Base-by-base conservation (phyloP, 53 echinoderm and acorn worm species). In the Actinopyga echinites region DNA sequence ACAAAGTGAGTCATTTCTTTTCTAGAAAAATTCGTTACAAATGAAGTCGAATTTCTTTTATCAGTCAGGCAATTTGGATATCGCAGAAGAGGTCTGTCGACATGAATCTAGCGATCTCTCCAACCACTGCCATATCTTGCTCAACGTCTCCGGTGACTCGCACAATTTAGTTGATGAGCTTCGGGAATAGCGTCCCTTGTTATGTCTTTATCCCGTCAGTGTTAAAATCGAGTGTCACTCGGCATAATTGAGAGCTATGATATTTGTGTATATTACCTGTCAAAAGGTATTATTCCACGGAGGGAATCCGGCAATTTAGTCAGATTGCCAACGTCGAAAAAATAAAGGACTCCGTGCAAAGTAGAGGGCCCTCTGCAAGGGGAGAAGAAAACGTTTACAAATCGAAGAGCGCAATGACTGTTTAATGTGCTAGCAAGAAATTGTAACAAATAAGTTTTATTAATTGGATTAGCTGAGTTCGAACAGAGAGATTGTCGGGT, bases 231-330 rank as follows among this genome's bases (percentile, higher is more conserved):
- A 80, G 62, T 33, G 63, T 80, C 61, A 80, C 81, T 80, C 26
- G 81, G 21, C 38, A 44, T 80, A 80, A 80, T 80, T 80, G 81
- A 61, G 63, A 36, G 81, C 81, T 80, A 80, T 80, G 81, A 80
- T 80, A 80, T 59, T 38, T 80, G 81, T 80, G 81, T 80, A 80
- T 80, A 80, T 80, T 61, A 80, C 60, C 81, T 80, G 81, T 80
- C 81, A 80, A 80, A 38, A n/a, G 22, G 81, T 62, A 80, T 80
- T 80, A 80, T 80, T 80, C 81, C 81, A 80, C 81, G 60, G 81
- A 80, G 81, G 60, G 81, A 60, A n/a, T 38, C 37, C 40, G 81
- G 22, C 81, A 80, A 57, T 80, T 80, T 80, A 80, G 36, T 28
- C 60, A 80, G 81, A 80, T 80, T 80, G 81, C 58, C 60, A 42